Evolutionary conservation across 2,888 invertebrate species (phyloP).

Genomic region (Athalia cordata): DNA sequence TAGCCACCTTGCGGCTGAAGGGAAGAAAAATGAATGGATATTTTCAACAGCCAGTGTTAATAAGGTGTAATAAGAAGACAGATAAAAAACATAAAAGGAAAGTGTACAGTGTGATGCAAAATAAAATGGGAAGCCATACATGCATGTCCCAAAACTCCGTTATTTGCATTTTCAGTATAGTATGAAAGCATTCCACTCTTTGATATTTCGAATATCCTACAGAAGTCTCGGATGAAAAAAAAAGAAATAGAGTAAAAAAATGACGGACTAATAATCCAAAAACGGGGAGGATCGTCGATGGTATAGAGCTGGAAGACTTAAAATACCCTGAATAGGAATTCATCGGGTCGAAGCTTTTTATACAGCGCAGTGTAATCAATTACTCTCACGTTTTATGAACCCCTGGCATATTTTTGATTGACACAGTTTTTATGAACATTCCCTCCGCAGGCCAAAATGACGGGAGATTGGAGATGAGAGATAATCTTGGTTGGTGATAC

Average conservation of each 20-base stretch:
- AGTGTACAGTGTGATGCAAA: conserved; percentile 3
- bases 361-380: conserved; percentile 44
- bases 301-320: conserved; percentile 8
- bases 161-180: background rate
- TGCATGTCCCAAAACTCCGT: background rate
- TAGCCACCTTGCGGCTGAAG: conserved; percentile 15
- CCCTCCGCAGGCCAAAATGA: conserved; percentile 28
- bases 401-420: conserved; percentile 41
- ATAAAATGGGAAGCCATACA: background rate
- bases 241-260: no score
- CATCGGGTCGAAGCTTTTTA: conserved; percentile 31
- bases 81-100: background rate
- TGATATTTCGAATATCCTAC: no score
- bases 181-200: no score
- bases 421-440: conserved; percentile 46
- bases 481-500: conserved; percentile 14
- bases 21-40: conserved; percentile 16
- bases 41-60: background rate
- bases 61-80: background rate
- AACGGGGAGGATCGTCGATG: conserved; percentile 29
- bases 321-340: conserved; percentile 35
- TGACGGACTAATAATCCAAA: background rate
- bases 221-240: no score
- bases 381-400: conserved; percentile 45
- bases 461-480: conserved; percentile 35